phyloP scores from a whole-genome alignment of 1,140 invertebrate species.

The Brachionus paranguensis region DNA sequence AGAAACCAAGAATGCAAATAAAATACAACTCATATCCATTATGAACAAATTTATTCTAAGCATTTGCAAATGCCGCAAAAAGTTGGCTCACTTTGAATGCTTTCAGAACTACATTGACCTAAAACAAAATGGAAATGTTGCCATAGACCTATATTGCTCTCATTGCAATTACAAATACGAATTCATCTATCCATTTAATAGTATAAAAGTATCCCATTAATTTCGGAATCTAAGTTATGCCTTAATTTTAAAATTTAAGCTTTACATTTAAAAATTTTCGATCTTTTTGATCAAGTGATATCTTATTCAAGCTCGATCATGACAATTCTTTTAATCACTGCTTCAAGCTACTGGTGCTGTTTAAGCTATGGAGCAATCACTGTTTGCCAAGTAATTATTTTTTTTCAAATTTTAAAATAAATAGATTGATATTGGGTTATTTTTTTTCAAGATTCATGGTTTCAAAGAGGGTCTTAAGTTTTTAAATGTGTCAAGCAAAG shows the following conservation, averaged over 20 bases:
- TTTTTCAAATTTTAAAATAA: not conserved
- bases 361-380: constrained; percentile 93
- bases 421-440: not conserved
- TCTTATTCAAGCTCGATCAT: constrained; percentile 1
- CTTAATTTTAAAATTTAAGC: constrained; percentile 8
- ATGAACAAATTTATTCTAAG: not conserved
- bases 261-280: constrained; percentile 9
- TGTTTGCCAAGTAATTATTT: constrained; percentile 74
- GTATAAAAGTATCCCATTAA: constrained; percentile 2
- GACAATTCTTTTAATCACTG: constrained; percentile 46
- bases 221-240: not conserved
- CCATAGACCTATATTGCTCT: constrained; percentile 5
- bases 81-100: constrained; percentile 26
- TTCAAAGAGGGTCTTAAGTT: not conserved
- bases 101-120: constrained; percentile 26
- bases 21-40: not conserved
- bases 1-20: not conserved
- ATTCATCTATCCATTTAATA: constrained; percentile 32
- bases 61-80: constrained; percentile 36
- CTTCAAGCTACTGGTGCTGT: constrained; percentile 89
- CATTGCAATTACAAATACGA: constrained; percentile 33
- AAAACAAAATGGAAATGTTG: constrained; percentile 19
- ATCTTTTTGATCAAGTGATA: not conserved
- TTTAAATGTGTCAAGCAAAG: not conserved
- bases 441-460: not conserved